Evolutionary conservation across 2,888 invertebrate species (phyloP).

Genomic region (Synergus japonicus): DNA sequence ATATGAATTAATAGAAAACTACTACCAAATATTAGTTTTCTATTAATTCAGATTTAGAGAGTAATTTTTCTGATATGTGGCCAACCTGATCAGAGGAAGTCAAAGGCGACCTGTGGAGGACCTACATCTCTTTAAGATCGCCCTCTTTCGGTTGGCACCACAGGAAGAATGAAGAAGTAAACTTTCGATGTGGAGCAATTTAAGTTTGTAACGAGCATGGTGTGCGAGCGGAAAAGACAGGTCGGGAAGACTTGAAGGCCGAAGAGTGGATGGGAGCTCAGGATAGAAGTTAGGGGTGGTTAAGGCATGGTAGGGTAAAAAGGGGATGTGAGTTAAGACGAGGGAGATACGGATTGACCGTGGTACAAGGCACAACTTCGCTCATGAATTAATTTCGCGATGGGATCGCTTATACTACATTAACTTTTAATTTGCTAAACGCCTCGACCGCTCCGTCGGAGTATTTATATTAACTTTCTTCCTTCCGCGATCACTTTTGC

Average conservation of each 20-base stretch:
- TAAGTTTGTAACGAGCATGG: conserved; percentile 68
- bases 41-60: too few relatives aligned
- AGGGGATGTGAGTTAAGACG: conserved; percentile 4
- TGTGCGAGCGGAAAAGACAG: conserved; percentile 58
- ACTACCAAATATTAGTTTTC: too few relatives aligned
- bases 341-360: conserved; percentile 58
- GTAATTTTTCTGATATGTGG: too few relatives aligned
- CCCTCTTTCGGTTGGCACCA: conserved; percentile 43
- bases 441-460: conserved; percentile 37
- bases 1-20: too few relatives aligned
- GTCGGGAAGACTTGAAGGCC: conserved; percentile 44
- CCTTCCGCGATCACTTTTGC: conserved; percentile 38
- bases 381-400: conserved; percentile 67
- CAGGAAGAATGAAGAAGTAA: conserved; percentile 66
- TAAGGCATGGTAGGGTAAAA: neutral
- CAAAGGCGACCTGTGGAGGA: conserved; percentile 13
- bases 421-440: conserved; percentile 67
- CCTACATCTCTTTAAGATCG: conserved; percentile 2
- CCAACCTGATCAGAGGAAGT: neutral
- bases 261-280: conserved; percentile 33
- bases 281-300: neutral
- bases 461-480: conserved; percentile 54
- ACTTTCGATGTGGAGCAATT: conserved; percentile 69
- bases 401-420: conserved; percentile 64
- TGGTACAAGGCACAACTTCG: conserved; percentile 55